Evolutionary conservation across 2,888 invertebrate species (phyloP), one percentile per base, ranked within the genome.

Genomic region (Cataglyphis livida): DNA sequence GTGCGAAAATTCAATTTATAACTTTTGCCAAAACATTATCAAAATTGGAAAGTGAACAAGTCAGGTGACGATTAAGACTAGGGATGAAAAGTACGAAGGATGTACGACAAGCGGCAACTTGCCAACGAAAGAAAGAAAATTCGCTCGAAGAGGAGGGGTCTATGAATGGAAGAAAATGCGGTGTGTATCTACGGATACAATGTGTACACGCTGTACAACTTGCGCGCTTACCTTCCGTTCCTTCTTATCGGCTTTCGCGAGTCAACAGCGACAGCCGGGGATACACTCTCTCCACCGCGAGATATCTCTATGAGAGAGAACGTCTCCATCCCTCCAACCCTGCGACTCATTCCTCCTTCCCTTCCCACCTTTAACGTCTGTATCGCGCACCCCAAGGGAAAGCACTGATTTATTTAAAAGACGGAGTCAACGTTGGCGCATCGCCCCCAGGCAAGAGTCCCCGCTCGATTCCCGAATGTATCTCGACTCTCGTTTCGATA

Each of bases 361-460:
- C 70, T 73, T 54, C 35, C 35, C 54, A 71, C n/a, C 64, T 66
- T 57, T 81, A 57, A 71, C 73, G 65, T 57, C 64, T 48, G 70
- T 75, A 81, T 86, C 88, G 84, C 64, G 90, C 68, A 82, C 84
- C 87, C 85, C 86, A 70, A 68, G 89, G 85, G 88, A 88, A 83
- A 84, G 75, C 51, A 65, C 88, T 90, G 90, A 90, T 90, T 90
- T 90, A 90, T 90, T 90, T 90, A 90, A 88, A 86, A 83, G 84
- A 82, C 87, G 81, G 82, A 68, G 70, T 70, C 78, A 44, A 59
- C 59, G 78, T 59, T 48, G 38, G 54, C 68, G 76, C 68, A 54
- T 68, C 62, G 48, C 54, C n/a, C 59, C 12, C 59, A 59, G 59
- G 59, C 71, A 35, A 61, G 71, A 59, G 59, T 48, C 44, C 59